phyloP scores from a whole-genome alignment of 2,113 vertebrate genomes.

The Embiotoca jacksoni region DNA sequence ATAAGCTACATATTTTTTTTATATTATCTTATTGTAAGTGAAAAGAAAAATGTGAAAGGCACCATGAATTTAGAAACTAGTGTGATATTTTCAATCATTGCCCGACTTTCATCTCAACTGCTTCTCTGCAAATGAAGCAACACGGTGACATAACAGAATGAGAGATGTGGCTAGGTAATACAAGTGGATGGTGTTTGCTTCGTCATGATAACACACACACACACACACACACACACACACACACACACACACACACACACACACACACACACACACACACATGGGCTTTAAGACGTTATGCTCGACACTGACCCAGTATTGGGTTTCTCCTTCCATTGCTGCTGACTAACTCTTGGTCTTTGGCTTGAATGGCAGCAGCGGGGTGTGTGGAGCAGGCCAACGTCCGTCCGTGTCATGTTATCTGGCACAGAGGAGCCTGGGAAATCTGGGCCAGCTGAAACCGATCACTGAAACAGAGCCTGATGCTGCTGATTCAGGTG shows the following conservation, averaged over 20 bases:
- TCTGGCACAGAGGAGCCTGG: slow-evolving; percentile 64
- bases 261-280: slow-evolving; percentile 25
- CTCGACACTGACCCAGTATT: slow-evolving; percentile 60
- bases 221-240: slow-evolving; percentile 29
- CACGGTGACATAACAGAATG: slow-evolving; percentile 56
- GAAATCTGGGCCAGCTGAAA: slow-evolving; percentile 76
- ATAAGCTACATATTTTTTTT: too few relatives aligned
- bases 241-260: slow-evolving; percentile 21
- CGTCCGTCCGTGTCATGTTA: slow-evolving; percentile 68
- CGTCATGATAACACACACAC: slow-evolving; percentile 47
- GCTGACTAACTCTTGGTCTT: slow-evolving; percentile 74
- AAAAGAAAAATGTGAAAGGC: too few relatives aligned
- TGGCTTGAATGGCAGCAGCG: slow-evolving; percentile 71
- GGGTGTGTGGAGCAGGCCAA: slow-evolving; percentile 21
- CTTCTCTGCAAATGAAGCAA: slow-evolving; percentile 37
- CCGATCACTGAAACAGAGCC: slow-evolving; percentile 76
- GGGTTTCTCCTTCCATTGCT: slow-evolving; percentile 78
- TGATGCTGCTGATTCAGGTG: slow-evolving; percentile 47
- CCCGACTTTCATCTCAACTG: slow-evolving; percentile 6
- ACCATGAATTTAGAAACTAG: too few relatives aligned
- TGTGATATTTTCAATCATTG: too few relatives aligned
- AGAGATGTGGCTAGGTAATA: slow-evolving; percentile 52
- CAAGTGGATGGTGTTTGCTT: slow-evolving; percentile 49
- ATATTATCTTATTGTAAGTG: too few relatives aligned
- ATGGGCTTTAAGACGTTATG: slow-evolving; percentile 46